Conservation (phyloP, 53 echinoderm and acorn worm species). For the Echinometra lucunter region DNA sequence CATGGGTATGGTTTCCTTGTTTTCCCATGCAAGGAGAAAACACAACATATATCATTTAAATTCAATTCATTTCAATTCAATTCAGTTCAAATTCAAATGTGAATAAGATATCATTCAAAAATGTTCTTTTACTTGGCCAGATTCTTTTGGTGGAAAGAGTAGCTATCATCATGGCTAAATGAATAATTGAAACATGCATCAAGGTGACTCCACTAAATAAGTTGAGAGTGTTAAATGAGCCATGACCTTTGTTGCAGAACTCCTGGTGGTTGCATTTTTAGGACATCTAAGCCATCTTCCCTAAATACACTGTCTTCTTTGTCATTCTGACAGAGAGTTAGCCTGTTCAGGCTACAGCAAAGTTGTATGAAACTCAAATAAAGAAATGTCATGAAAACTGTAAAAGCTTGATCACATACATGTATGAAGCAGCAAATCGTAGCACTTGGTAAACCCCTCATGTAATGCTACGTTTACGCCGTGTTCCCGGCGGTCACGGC, state of each 20-base stretch:
- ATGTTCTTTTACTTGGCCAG: background rate
- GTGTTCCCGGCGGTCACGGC: too few relatives aligned
- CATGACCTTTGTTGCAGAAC: background rate
- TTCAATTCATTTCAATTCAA: too few relatives aligned
- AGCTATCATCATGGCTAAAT: background rate
- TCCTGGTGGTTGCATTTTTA: background rate
- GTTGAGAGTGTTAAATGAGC: background rate
- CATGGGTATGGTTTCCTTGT: background rate
- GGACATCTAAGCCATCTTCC: background rate
- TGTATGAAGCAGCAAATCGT: too few relatives aligned
- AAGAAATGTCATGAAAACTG: too few relatives aligned
- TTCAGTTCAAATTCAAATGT: too few relatives aligned
- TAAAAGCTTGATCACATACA: too few relatives aligned
- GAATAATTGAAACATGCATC: background rate
- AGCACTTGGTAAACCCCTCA: too few relatives aligned
- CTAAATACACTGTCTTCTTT: background rate
- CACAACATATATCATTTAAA: too few relatives aligned
- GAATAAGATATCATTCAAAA: too few relatives aligned
- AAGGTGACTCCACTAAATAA: background rate
- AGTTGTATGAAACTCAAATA: too few relatives aligned
- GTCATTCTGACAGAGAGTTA: background rate
- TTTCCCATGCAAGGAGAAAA: background rate
- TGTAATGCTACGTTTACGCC: too few relatives aligned
- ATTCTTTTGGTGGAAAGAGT: background rate
- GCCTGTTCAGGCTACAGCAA: too few relatives aligned